Evolutionary conservation across 2,888 invertebrate species (phyloP), one percentile per base, ranked within the genome.

Genomic region (Nowickia ferox): DNA sequence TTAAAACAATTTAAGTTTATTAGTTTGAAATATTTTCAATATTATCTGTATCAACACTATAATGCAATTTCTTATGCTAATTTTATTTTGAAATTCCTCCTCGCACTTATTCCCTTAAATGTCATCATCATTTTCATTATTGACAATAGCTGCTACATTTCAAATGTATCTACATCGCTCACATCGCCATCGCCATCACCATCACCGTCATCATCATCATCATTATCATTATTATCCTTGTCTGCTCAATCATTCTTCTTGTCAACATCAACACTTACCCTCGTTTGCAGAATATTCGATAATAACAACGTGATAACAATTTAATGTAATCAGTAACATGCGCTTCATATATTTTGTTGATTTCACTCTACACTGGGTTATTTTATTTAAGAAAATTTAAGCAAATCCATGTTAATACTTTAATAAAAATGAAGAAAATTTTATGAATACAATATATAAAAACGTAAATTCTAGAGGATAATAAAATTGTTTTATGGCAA

Each of bases 41-140:
- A 66, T 65, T 63, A 61, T 74, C 59, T 8, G 65, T 72, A 13
- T 72, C 72, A 83, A 46, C 40, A 44, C 46, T 51, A 42, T 84
- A 84, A 84, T 79, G 75, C 48, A 84, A 80, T 84, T 79, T 76
- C 30, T 61, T 75, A 79, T 84, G 84, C 11, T 63, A 84, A 84
- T 79, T 79, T 75, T 42, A 69, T 75, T 79, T 79, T 79, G 63
- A 65, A 65, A 75, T 84, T 83, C 57, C 38, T 44, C 42, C 19
- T 63, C 42, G n/a, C 48, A 48, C 48, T 40, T 22, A 40, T 59
- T 19, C 19, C 40, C 15, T 38, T 40, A 75, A 63, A 55, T 63
- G 42, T 44, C 38, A 65, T 53, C 65, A 30, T 40, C 55, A 46
- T 53, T 53, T 59, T 74, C 9, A 46, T 69, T 48, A 30, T 38